These are phyloP conservation scores for Cyprinus carpio DNA, from an alignment of 2,113 vertebrate species.

Conservation along the genomic window DNA sequence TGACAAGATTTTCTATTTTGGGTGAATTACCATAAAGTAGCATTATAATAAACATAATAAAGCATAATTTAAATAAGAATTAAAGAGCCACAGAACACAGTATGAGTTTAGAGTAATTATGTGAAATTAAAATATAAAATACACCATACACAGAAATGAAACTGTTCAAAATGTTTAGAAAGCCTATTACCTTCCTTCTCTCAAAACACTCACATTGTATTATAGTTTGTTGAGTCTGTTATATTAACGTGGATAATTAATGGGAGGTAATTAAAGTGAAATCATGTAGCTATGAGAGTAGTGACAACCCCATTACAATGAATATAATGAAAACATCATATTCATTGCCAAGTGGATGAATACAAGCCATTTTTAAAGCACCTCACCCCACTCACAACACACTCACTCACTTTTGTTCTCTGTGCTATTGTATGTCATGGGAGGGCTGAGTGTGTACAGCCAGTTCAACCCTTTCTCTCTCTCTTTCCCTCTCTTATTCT, in stretches of 20 bases:
- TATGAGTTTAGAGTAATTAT: neutral
- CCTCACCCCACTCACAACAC: slow-evolving; percentile 15
- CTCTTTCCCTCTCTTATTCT: no score
- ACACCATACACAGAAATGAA: neutral
- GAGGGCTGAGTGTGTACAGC: slow-evolving; percentile 67
- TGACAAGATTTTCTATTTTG: no score
- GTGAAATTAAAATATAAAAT: neutral
- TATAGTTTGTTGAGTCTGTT: neutral
- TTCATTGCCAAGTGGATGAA: slow-evolving; percentile 15
- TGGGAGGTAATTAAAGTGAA: slow-evolving; percentile 16
- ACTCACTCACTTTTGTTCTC: slow-evolving; percentile 67
- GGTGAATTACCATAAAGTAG: no score
- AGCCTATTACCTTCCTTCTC: neutral
- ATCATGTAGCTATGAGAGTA: slow-evolving; percentile 10
- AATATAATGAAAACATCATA: slow-evolving; percentile 22
- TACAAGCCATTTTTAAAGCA: slow-evolving; percentile 4
- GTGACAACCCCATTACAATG: slow-evolving; percentile 26
- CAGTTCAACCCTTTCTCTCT: slow-evolving; percentile 11
- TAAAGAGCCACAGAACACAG: no score
- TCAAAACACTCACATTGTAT: neutral
- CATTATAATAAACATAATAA: no score
- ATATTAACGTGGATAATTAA: slow-evolving; percentile 8
- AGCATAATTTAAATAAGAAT: neutral
- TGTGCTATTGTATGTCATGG: slow-evolving; percentile 65
- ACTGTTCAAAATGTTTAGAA: neutral